Conservation (phyloP, 2,113 vertebrate species). For the Oryzias woworae region DNA sequence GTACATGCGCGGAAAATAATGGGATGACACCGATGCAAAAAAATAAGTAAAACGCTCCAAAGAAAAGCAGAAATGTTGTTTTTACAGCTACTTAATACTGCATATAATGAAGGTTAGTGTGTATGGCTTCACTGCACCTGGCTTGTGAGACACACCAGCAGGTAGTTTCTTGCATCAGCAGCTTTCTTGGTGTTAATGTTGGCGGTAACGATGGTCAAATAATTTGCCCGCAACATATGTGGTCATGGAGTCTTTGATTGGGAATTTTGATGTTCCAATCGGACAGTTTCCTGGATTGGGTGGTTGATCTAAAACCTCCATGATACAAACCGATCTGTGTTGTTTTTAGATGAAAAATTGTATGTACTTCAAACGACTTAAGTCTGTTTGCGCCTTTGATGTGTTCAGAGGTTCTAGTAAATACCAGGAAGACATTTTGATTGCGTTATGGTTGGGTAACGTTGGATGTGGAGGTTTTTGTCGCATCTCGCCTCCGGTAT, state of each 20-base stretch:
- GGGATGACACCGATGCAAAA: neutral
- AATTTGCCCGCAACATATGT: constrained; percentile 30
- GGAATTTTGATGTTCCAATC: neutral
- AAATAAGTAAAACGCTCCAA: neutral
- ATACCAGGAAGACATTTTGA: constrained; percentile 62
- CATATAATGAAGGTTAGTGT: constrained; percentile 17
- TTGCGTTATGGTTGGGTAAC: constrained; percentile 49
- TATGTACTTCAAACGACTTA: neutral
- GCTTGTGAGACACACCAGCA: constrained; percentile 32
- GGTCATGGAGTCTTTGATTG: constrained; percentile 2
- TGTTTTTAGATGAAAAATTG: neutral
- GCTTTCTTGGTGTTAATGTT: constrained; percentile 48
- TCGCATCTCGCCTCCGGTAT: constrained; percentile 39
- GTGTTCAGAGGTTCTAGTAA: constrained; percentile 43
- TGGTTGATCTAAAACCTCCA: neutral
- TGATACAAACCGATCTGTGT: neutral
- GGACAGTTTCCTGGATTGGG: neutral
- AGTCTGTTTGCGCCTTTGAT: neutral
- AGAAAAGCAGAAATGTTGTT: neutral
- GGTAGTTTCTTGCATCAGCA: constrained; percentile 71
- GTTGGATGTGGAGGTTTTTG: constrained; percentile 45
- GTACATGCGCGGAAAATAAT: neutral
- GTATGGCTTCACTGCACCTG: constrained; percentile 42
- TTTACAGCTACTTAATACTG: neutral
- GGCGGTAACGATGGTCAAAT: constrained; percentile 29